A percentile compares a stretch with the other conserved stretches of the same genome.
phyloP scores from a whole-genome alignment of 2,888 invertebrate species.

The Cephonodes hylas region DNA sequence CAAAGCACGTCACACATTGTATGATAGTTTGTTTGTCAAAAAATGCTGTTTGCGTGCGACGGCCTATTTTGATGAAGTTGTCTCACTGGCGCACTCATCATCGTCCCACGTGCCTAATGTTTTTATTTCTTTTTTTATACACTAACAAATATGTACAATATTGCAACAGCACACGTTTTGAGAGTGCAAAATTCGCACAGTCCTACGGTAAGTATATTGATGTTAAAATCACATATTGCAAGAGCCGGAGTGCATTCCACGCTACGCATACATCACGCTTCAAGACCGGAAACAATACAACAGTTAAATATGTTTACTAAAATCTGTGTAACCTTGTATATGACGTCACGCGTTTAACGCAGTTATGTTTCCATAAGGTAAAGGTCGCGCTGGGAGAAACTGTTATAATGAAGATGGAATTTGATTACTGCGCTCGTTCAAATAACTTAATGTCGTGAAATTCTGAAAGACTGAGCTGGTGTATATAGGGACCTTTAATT shows the following conservation, averaged over 20 bases:
- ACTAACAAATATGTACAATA: slow-evolving; percentile 8
- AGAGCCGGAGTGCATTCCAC: not conserved
- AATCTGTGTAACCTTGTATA: not conserved
- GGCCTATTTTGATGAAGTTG: slow-evolving; percentile 3
- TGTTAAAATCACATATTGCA: not conserved
- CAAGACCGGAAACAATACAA: slow-evolving; percentile 1
- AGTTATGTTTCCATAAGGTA: not conserved
- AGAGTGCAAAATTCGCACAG: not conserved
- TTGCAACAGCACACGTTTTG: not conserved
- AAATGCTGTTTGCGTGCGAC: not conserved
- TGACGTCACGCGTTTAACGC: not conserved
- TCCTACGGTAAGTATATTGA: not conserved
- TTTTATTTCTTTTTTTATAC: slow-evolving; percentile 4
- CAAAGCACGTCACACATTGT: not conserved
- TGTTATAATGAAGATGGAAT: not conserved
- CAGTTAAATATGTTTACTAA: not conserved
- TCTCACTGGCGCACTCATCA: slow-evolving; percentile 1
- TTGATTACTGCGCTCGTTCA: not conserved
- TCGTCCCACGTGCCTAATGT: slow-evolving; percentile 5
- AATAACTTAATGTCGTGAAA: not conserved
- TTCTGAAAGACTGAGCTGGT: not conserved
- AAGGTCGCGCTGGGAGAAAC: not conserved
- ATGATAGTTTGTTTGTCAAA: not conserved
- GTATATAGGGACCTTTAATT: no score
- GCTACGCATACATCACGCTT: slow-evolving; percentile 1